phyloP scores from a whole-genome alignment of 2,888 invertebrate species.

The Saturnia japonica region DNA sequence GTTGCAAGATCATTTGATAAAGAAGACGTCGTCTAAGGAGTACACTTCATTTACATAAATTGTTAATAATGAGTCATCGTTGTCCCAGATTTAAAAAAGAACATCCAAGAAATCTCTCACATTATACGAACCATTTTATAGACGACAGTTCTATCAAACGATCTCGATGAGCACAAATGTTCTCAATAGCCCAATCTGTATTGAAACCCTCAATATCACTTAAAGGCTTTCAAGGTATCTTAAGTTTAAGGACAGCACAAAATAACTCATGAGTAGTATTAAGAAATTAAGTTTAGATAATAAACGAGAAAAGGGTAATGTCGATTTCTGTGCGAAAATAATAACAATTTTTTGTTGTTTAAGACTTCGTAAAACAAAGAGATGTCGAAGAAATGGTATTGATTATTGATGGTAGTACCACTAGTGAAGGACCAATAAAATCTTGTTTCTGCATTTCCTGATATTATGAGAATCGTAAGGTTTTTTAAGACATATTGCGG shows the following conservation, averaged over 20 bases:
- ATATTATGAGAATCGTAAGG: neutral
- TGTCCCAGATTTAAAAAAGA: neutral
- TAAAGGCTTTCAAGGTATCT: conserved; percentile 13
- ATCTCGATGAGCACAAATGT: conserved; percentile 45
- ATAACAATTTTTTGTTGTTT: neutral
- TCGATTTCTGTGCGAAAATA: neutral
- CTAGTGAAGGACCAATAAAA: neutral
- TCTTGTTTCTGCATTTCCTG: neutral
- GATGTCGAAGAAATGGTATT: neutral
- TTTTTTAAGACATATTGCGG: neutral
- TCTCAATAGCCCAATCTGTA: conserved; percentile 42
- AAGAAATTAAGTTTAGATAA: neutral
- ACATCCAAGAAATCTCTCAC: conserved; percentile 25
- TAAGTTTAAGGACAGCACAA: neutral
- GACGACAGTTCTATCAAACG: conserved; percentile 33
- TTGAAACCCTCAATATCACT: conserved; percentile 46
- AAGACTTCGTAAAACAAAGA: neutral
- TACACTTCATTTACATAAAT: neutral
- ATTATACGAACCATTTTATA: conserved; percentile 30
- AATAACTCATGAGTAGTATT: neutral
- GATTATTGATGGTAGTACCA: neutral
- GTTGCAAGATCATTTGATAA: too few relatives aligned
- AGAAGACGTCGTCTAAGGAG: too few relatives aligned
- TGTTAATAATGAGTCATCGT: neutral
- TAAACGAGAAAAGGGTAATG: neutral